Evolutionary conservation across 2,113 vertebrate species (phyloP).

Genomic region (Riparia riparia): DNA sequence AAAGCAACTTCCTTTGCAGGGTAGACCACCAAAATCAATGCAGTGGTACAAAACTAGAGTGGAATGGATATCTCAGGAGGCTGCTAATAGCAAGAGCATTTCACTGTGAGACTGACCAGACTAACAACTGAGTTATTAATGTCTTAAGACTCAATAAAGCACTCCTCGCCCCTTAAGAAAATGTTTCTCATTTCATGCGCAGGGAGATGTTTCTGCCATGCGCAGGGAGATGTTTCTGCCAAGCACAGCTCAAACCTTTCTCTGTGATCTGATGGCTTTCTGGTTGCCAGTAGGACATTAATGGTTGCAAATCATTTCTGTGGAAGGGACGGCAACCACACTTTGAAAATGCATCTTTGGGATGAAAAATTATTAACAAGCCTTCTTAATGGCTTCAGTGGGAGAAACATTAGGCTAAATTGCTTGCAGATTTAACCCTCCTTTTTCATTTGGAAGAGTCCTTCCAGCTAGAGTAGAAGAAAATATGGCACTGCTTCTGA

Average conservation of each 20-base stretch:
- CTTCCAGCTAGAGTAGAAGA: not conserved
- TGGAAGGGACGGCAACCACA: not conserved
- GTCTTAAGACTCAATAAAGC: not conserved
- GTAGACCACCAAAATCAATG: not conserved
- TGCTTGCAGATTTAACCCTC: not conserved
- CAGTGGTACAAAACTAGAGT: not conserved
- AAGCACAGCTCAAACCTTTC: not conserved
- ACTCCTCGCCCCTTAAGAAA: not conserved
- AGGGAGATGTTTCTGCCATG: not conserved
- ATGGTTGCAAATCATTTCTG: not conserved
- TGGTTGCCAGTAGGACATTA: not conserved
- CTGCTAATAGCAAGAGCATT: not conserved
- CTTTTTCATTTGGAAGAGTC: not conserved
- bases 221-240: not conserved
- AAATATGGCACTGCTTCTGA: not conserved
- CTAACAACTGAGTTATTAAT: not conserved
- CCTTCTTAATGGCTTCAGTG: not conserved
- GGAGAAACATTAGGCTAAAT: not conserved
- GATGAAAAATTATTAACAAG: not conserved
- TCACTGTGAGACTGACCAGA: not conserved
- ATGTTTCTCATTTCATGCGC: not conserved
- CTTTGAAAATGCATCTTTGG: not conserved
- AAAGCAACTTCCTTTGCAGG: not conserved
- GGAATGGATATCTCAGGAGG: not conserved
- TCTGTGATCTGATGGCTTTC: not conserved